A percentile compares a stretch with the other conserved stretches of the same genome.
Conservation (phyloP, 2,888 invertebrate species). For the Priocnemis perturbator region DNA sequence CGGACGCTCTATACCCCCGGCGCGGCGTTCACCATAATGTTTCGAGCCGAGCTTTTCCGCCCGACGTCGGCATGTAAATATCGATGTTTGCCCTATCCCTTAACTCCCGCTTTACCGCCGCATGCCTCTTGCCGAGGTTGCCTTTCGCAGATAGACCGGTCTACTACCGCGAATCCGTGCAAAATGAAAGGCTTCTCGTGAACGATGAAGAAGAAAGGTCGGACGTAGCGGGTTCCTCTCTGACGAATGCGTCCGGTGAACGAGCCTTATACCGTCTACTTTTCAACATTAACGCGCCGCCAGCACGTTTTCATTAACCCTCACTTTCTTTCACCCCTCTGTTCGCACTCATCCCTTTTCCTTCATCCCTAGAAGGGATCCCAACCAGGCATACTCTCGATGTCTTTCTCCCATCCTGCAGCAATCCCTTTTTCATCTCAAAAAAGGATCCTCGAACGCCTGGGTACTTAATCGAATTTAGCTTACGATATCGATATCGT, state of each 20-base stretch:
- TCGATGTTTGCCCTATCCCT: too few relatives aligned
- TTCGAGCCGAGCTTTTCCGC: too few relatives aligned
- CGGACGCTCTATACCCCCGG: too few relatives aligned
- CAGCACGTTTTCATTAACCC: conserved; percentile 33
- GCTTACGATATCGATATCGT: too few relatives aligned
- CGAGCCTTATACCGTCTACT: conserved; percentile 46
- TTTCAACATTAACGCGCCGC: conserved; percentile 48
- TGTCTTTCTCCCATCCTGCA: not conserved
- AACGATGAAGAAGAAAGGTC: too few relatives aligned
- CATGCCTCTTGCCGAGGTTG: not conserved
- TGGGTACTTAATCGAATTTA: not conserved
- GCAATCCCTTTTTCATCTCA: conserved; percentile 10
- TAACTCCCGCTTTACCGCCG: not conserved
- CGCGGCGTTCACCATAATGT: too few relatives aligned
- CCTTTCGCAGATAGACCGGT: too few relatives aligned
- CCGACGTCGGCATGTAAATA: too few relatives aligned
- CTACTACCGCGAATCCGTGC: too few relatives aligned
- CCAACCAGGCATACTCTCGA: not conserved
- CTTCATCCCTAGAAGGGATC: not conserved
- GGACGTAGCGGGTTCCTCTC: not conserved
- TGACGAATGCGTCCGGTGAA: conserved; percentile 7
- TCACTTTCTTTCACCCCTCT: conserved; percentile 8
- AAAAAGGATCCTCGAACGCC: not conserved
- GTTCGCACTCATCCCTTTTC: not conserved
- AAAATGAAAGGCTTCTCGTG: too few relatives aligned